Evolutionary conservation across 2,797 vertebrate species (phyloP).

Genomic region (Myotis vivesi): DNA sequence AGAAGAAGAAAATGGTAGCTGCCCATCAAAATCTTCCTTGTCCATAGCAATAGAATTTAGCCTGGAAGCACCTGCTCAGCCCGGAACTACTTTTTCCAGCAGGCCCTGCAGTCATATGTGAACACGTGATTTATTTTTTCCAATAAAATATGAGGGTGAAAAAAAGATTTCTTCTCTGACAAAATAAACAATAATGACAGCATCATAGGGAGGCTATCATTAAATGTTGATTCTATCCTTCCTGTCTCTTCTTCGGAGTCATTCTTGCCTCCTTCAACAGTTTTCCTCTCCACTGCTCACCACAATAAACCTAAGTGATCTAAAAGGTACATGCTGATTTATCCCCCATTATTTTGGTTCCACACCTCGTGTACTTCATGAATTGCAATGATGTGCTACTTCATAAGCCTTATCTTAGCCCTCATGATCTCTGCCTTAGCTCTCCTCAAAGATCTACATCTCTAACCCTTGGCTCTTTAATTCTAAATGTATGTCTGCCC

Average conservation of each 20-base stretch:
- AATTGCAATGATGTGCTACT: not conserved
- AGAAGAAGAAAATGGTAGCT: too few species aligned
- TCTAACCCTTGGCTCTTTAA: not conserved
- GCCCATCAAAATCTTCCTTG: too few species aligned
- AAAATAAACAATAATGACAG: not conserved
- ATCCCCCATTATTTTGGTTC: not conserved
- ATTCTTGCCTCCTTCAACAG: not conserved
- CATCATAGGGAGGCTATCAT: not conserved
- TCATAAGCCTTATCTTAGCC: not conserved
- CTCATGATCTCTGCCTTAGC: not conserved
- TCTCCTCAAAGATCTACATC: not conserved
- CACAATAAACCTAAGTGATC: not conserved
- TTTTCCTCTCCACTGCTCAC: not conserved
- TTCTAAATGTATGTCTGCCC: not conserved
- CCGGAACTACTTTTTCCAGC: too few species aligned
- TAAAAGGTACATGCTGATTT: not conserved
- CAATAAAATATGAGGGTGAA: not conserved
- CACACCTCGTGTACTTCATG: not conserved
- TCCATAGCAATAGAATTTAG: too few species aligned
- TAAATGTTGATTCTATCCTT: not conserved
- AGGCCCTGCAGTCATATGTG: too few species aligned
- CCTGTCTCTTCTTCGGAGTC: not conserved
- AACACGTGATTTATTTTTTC: too few species aligned
- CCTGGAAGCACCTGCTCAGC: too few species aligned
- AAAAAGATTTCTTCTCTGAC: not conserved